A percentile compares a stretch with the other conserved stretches of the same genome.
phyloP scores from a whole-genome alignment of 2,113 vertebrate species.

The Rhinoderma darwinii region DNA sequence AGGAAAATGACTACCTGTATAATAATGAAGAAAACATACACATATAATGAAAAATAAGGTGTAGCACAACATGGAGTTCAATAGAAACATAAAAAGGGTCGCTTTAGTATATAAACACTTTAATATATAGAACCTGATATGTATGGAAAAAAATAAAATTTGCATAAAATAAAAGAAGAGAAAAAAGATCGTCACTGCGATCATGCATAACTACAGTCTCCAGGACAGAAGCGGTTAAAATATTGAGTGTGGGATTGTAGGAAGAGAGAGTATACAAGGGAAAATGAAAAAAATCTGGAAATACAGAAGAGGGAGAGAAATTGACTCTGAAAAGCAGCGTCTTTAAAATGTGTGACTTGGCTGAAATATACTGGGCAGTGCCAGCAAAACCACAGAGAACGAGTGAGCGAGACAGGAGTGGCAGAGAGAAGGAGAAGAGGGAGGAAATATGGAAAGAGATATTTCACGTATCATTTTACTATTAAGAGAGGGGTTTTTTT shows the following conservation, averaged over 20 bases:
- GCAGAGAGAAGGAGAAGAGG: conserved; percentile 31
- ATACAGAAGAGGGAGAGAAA: conserved; percentile 46
- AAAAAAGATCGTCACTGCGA: not conserved
- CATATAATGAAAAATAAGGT: not conserved
- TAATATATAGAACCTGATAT: not conserved
- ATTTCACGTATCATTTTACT: conserved; percentile 23
- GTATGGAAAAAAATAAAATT: not conserved
- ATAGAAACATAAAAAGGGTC: not conserved
- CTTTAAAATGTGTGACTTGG: conserved; percentile 58
- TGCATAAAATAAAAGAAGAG: conserved; percentile 5
- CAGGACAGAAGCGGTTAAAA: conserved; percentile 21
- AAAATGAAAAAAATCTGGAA: conserved; percentile 42
- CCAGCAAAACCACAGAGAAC: conserved; percentile 56
- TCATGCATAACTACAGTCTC: not conserved
- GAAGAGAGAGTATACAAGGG: conserved; percentile 29
- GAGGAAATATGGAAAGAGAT: not conserved
- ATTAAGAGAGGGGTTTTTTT: not conserved
- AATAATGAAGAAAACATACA: not conserved
- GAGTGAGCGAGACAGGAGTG: conserved; percentile 42
- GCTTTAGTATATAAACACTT: not conserved
- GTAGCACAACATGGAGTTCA: not conserved
- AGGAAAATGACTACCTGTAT: not conserved
- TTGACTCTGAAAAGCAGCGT: conserved; percentile 53
- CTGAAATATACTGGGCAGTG: conserved; percentile 47
- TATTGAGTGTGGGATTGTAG: conserved; percentile 27